A percentile compares a stretch with the other conserved stretches of the same genome.
Conservation (phyloP, 2,797 vertebrate genomes). For the Rhabdophis nuchalis region DNA sequence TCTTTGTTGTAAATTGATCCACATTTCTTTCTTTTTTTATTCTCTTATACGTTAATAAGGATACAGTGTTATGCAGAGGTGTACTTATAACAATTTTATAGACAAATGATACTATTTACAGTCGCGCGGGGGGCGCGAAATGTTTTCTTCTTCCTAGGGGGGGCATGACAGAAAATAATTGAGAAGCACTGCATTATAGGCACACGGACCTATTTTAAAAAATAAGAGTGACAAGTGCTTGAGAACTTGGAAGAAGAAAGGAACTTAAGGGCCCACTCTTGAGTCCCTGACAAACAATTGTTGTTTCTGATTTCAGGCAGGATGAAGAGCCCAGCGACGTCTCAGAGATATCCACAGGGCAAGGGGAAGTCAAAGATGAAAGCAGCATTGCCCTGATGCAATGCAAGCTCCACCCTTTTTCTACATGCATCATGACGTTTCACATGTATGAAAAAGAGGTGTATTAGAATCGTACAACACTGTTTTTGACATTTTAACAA, state of each 20-base stretch:
- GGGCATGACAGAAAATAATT: too few species aligned
- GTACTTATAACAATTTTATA: too few species aligned
- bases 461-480: background rate
- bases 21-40: too few species aligned
- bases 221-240: background rate
- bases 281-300: background rate
- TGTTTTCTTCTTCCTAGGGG: too few species aligned
- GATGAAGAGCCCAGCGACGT: background rate
- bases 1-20: too few species aligned
- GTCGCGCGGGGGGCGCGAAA: too few species aligned
- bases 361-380: background rate
- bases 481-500: background rate
- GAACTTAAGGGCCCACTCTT: background rate
- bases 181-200: background rate
- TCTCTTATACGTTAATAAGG: too few species aligned
- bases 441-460: background rate
- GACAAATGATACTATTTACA: too few species aligned
- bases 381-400: background rate
- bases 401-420: background rate
- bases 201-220: background rate
- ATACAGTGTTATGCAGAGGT: too few species aligned
- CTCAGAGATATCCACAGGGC: background rate
- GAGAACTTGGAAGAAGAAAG: background rate
- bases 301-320: background rate
- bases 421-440: background rate